Base-by-base conservation (phyloP, 2,113 vertebrate species). In the Percopsis transmontana region DNA sequence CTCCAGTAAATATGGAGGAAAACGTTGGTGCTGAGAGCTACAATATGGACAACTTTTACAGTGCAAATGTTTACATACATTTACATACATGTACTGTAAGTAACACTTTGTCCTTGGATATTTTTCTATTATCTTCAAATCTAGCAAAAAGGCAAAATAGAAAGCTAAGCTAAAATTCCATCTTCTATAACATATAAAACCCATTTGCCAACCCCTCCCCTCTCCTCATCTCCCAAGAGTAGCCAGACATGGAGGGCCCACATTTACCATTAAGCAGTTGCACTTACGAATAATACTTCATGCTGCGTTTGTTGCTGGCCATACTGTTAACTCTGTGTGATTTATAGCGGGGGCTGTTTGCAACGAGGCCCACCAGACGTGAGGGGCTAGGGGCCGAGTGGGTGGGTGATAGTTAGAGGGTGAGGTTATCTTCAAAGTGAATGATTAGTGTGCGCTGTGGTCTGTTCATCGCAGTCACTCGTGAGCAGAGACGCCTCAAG, bases 341-440 rank as follows among this genome's bases (percentile, higher is more conserved):
- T 87, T 87, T 74, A 82, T 70, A 14, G 60, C 0, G 21, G 16
- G 45, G 44, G 20, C 58, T 62, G 72, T 69, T 79, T 73, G 74
- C 67, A 14, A 33, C 51, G 48, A 66, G 69, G 68, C 73, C 57
- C 3, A 61, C 20, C 52, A 62, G 64, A 27, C 58, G 14, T 53
- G 12, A 15, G 51, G 19, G 51, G 10, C n/a, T n/a, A 13, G 27
- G 27, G 27, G 20, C 15, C 14, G 54, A 66, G 59, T 33, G 74
- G 60, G 70, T 55, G 78, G 65, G 62, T 73, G 70, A 72, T 48
- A n/a, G n/a, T n/a, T n/a, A 56, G 57, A 15, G 56, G 44, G 63
- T 63, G 52, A 60, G 67, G 38, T 74, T 59, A 77, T 72, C 61
- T 47, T 41, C 20, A 18, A 48, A 66, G 54, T 48, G 50, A 56